phyloP scores from a whole-genome alignment of 1,140 invertebrate species.

The Venustaconcha ellipsiformis region DNA sequence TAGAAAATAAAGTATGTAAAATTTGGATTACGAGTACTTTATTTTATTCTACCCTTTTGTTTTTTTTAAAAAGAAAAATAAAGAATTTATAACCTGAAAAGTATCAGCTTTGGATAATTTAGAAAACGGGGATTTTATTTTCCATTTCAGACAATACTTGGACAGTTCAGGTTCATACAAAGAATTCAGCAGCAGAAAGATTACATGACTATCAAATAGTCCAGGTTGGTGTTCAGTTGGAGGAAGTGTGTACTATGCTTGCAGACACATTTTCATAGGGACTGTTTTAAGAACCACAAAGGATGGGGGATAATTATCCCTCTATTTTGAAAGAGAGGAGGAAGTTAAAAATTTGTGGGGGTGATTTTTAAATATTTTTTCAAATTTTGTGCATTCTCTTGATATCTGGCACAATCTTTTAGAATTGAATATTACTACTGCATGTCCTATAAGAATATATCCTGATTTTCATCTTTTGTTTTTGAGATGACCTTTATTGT shows the following conservation, averaged over 20 bases:
- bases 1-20: not conserved
- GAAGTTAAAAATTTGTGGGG: not conserved
- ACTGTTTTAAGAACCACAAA: not conserved
- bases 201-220: conserved; percentile 41
- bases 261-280: too few species aligned
- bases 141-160: conserved; percentile 33
- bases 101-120: not conserved
- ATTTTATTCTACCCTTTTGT: too few species aligned
- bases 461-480: too few species aligned
- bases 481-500: too few species aligned
- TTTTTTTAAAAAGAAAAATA: too few species aligned
- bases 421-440: too few species aligned
- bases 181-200: conserved; percentile 44
- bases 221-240: conserved; percentile 14
- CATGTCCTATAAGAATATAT: too few species aligned
- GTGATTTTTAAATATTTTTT: not conserved
- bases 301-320: not conserved
- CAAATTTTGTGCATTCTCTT: not conserved
- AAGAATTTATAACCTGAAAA: too few species aligned
- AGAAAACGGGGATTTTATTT: not conserved
- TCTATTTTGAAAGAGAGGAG: not conserved
- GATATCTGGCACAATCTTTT: too few species aligned
- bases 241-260: not conserved
- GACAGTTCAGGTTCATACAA: conserved; percentile 52
- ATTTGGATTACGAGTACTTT: not conserved